Base-by-base conservation (phyloP, 2,888 invertebrate species). In the Deroplatys truncata region DNA sequence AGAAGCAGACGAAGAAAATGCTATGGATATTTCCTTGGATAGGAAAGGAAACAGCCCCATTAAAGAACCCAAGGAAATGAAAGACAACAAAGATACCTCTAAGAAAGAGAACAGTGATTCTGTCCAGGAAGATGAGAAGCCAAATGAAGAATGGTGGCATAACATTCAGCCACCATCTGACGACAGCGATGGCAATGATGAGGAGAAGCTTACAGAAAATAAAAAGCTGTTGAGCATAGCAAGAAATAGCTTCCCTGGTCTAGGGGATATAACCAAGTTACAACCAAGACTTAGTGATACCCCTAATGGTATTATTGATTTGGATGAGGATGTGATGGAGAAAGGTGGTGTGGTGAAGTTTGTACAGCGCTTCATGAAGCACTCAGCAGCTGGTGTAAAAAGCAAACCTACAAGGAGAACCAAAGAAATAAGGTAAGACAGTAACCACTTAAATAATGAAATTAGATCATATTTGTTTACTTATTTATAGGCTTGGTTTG, bases 291-390 rank as follows among this genome's bases (percentile, higher is more conserved):
- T 96, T 3, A 95, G 94, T 91, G 95, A 95, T 1, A 93, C 93
- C 85, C 93, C 94, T 0, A 94, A 94, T 91, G 93, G 94, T 91
- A 92, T 96, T 8, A 96, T 97, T 88, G 95, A 96, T 92, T 93
- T 97, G 82, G 95, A 96, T 90, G 95, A 95, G 90, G 92, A 91
- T 25, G 94, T 90, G 92, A 91, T 20, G 92, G 92, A 90, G 91
- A 95, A 9, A 94, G 95, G 85, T 92, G 97, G 96, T 16, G 94
- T 97, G 13, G 95, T 95, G 91, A 94, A 95, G 89, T 94, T 98
- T 72, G 95, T 97, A 92, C 95, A 97, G 91, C 94, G 97, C 91
- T 97, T 97, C 92, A 94, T 96, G 82, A 95, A 96, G 92, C 97
- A 97, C 92, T 94, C 96, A 0, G 94, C 94, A 84, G 92, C 82